Conservation (phyloP, 2,888 invertebrate genomes). For the Eretmocerus hayati region DNA sequence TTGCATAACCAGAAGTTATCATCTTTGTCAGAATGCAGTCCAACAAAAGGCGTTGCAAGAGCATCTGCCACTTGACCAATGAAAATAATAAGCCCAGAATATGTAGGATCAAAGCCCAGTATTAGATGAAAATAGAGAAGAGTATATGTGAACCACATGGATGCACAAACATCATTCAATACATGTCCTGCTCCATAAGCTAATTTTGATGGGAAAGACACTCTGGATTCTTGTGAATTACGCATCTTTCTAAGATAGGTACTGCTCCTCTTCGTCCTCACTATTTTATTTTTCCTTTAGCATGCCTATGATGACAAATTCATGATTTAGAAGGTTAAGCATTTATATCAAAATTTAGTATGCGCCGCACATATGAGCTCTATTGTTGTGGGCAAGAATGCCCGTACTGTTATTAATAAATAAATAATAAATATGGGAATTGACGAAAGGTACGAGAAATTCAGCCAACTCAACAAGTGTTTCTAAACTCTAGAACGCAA, state of each 20-base stretch:
- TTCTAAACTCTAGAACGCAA: too few species aligned
- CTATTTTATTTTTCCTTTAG: too few species aligned
- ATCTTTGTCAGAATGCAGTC: slow-evolving; percentile 72
- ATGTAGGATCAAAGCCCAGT: slow-evolving; percentile 45
- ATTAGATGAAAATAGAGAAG: slow-evolving; percentile 71
- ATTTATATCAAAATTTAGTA: too few species aligned
- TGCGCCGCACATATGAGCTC: too few species aligned
- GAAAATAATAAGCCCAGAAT: slow-evolving; percentile 60
- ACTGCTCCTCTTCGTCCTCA: not conserved
- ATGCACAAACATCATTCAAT: slow-evolving; percentile 85
- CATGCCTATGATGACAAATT: too few species aligned
- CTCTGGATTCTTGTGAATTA: not conserved
- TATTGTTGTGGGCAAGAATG: too few species aligned
- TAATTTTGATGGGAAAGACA: slow-evolving; percentile 38
- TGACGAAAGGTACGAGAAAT: too few species aligned
- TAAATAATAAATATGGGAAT: too few species aligned
- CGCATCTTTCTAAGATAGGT: not conserved
- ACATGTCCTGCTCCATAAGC: slow-evolving; percentile 78
- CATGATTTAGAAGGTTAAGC: too few species aligned
- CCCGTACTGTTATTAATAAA: too few species aligned
- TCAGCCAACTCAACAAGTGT: too few species aligned
- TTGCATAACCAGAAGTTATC: slow-evolving; percentile 59
- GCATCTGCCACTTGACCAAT: slow-evolving; percentile 83
- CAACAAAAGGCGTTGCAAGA: slow-evolving; percentile 80
- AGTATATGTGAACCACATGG: slow-evolving; percentile 91